Base-by-base conservation (phyloP, 2,888 invertebrate genomes). In the Heliconius ismenius region DNA sequence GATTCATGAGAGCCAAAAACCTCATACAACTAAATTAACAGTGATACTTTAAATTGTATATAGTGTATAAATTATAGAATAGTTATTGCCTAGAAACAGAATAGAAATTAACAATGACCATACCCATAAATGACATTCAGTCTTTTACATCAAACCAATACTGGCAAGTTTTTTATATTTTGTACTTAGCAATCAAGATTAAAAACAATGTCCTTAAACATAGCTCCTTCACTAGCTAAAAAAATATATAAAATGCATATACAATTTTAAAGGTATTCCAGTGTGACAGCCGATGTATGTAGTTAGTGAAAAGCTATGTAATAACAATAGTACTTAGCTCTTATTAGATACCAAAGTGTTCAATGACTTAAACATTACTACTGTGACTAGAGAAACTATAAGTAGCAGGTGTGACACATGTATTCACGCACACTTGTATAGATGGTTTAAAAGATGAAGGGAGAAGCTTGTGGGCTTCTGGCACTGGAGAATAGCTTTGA, bases 361-460 rank as follows among this genome's bases (percentile, higher is more conserved):
- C 82, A 77, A 81, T 86, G 87, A 78, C 85, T 86, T 92, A 92
- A 86, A 92, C 90, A 90, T 92, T 93, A 91, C 90, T 89, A 89
- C 89, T 92, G 90, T 94, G 94, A 94, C 94, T 94, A 94, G 94
- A 93, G 91, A 94, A 94, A 90, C 92, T 94, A 86, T 94, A 94
- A 89, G 93, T 94, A 91, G 93, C 93, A 83, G 94, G 94, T 86
- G 92, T 93, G 84, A 93, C 92, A 83, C 93, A 93, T 80, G 91
- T 92, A 87, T 94, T 94, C 81, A 94, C 94, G 91, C 94, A 93
- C 82, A 94, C 93, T 92, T 94, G 93, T 85, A 94, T 92, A 85
- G 94, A 93, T 79, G 94, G 94, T 86, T 94, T 94, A 84, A 94
- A 94, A 63, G 94, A 94, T 76, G 94, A 94, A 79, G 94, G 94